phyloP scores from a whole-genome alignment of 2,797 vertebrate species.

The Rhynchotus rufescens region DNA sequence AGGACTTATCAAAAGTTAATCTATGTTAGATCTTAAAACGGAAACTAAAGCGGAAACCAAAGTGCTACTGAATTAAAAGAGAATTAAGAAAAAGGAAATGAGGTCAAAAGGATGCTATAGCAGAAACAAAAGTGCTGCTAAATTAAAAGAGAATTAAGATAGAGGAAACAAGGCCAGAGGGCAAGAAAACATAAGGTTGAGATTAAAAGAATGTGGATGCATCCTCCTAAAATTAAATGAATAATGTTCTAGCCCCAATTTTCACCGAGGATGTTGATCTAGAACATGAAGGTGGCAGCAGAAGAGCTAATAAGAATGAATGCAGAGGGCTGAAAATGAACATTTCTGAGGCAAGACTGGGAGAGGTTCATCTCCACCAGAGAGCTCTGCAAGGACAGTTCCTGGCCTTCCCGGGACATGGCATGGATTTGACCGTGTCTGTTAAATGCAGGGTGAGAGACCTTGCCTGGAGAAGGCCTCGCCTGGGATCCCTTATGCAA shows the following conservation, averaged over 20 bases:
- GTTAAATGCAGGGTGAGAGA: neutral
- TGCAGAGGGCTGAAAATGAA: neutral
- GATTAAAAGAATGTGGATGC: neutral
- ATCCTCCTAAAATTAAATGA: neutral
- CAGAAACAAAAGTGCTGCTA: too few species aligned
- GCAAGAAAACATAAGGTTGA: neutral
- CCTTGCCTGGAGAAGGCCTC: neutral
- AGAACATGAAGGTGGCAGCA: neutral
- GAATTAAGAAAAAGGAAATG: too few species aligned
- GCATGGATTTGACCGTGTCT: neutral
- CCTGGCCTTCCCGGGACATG: too few species aligned
- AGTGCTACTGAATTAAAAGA: neutral
- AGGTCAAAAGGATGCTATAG: too few species aligned
- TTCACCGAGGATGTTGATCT: neutral
- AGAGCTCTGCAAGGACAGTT: neutral
- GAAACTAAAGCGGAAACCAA: neutral
- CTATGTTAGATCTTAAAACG: neutral
- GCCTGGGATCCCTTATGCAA: too few species aligned
- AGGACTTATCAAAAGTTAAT: neutral
- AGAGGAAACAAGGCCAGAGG: neutral
- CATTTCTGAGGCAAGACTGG: neutral
- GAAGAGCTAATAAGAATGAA: neutral
- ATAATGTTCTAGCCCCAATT: neutral
- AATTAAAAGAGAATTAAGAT: neutral
- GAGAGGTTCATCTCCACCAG: neutral